Percentiles rank a stretch among this genome's conserved stretches.
These are phyloP conservation scores for Chrysoperla carnea DNA, from an alignment of 1,140 invertebrate genomes.

Conservation along the genomic window DNA sequence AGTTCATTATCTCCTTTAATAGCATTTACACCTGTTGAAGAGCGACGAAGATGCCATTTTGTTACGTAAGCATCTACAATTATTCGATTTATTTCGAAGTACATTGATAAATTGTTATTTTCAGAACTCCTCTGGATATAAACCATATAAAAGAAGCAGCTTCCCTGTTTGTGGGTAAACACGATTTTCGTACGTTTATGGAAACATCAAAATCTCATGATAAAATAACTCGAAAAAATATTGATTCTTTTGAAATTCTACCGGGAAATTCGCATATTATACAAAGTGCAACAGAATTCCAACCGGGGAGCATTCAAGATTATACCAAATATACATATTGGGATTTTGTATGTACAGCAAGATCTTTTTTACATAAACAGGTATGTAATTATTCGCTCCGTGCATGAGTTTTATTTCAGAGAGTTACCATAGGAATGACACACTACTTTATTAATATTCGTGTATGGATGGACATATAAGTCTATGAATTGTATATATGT, in stretches of 20 bases:
- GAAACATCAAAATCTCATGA: slow-evolving; percentile 18
- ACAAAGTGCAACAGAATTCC: slow-evolving; percentile 12
- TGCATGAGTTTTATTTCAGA: no score
- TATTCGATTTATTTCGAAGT: not conserved
- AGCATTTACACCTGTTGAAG: slow-evolving; percentile 29
- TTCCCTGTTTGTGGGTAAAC: slow-evolving; percentile 31
- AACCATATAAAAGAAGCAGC: not conserved
- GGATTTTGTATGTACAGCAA: slow-evolving; percentile 38
- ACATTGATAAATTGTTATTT: slow-evolving; percentile 3
- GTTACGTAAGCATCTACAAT: slow-evolving; percentile 17
- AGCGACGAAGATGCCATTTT: slow-evolving; percentile 29
- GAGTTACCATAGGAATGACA: no score
- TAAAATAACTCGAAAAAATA: slow-evolving; percentile 21
- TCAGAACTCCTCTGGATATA: slow-evolving; percentile 4
- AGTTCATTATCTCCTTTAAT: slow-evolving; percentile 11
- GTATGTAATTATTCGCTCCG: slow-evolving; percentile 25
- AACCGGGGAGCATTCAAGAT: no score
- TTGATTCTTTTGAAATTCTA: slow-evolving; percentile 28
- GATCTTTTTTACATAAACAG: slow-evolving; percentile 57
- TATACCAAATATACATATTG: slow-evolving; percentile 24
- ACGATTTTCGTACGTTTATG: slow-evolving; percentile 53
- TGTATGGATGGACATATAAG: no score
- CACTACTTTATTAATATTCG: no score
- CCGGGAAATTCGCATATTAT: slow-evolving; percentile 24
- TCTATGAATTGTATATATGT: no score